Evolutionary conservation across 2,797 vertebrate species (phyloP), one percentile per base, ranked within the genome.

Genomic region (Eleutherodactylus coqui): DNA sequence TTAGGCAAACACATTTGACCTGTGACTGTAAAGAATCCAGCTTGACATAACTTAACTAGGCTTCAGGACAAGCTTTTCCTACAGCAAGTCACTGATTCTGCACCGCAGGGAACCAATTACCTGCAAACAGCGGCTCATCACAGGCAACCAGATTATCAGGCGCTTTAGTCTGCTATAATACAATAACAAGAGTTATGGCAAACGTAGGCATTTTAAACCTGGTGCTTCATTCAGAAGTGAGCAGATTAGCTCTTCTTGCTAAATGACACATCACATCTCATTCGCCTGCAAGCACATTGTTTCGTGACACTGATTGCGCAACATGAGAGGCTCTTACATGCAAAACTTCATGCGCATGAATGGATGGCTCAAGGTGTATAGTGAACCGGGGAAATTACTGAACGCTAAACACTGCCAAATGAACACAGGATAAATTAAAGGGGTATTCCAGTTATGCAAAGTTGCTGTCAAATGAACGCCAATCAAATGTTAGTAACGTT

Each of bases 91-190:
- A 36, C 85, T 24, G 78, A 29, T 27, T 72, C 55, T 13, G 36
- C 85, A 75, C 70, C 19, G 58, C 85, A 82, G 72, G 85, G 73
- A 82, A 77, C 77, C 80, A 86, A 83, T 86, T 83, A 86, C 79
- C 85, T 86, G 85, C 55, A 86, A 81, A 58, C 29, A 69, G 85
- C 29, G 32, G 55, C 85, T 82, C 58, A 41, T 86, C 70, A 53
- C 70, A 86, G 75, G 83, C 83, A 79, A 43, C 60, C 83, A 67
- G 45, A 85, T 78, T 78, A 86, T 45, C 72, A 32, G 79, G 29
- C 34, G 60, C 72, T 82, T 76, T 34, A 86, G 60, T 67, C 43
- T 45, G 53, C 16, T 75, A 53, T 75, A 81, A 82, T 38, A 82
- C 83, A 29, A 58, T 67, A 86, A 82, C 24, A 47, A 81, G 45